These are phyloP conservation scores for Aradophagus sp. DNA, from an alignment of 1,140 invertebrate genomes.

Conservation along the genomic window DNA sequence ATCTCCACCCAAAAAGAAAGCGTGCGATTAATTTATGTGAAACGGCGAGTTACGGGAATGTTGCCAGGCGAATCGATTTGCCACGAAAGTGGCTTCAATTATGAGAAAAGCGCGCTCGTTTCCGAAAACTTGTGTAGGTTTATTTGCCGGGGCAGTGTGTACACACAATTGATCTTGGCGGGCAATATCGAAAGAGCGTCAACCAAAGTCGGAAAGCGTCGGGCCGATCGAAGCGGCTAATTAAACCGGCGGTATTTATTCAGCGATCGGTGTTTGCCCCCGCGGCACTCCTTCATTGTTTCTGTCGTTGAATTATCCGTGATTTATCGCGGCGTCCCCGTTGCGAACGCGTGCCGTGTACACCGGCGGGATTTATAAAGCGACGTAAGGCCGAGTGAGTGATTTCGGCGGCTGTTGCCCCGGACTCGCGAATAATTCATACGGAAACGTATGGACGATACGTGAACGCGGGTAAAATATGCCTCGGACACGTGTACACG, in stretches of 20 bases:
- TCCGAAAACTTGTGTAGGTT: too few relatives aligned
- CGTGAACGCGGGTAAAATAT: constrained; percentile 58
- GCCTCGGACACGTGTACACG: constrained; percentile 46
- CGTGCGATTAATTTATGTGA: too few relatives aligned
- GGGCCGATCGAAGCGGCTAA: constrained; percentile 6
- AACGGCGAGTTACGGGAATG: too few relatives aligned
- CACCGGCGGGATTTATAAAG: constrained; percentile 61
- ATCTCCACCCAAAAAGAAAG: too few relatives aligned
- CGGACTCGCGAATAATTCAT: constrained; percentile 66
- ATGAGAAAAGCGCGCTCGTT: too few relatives aligned
- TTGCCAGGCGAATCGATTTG: too few relatives aligned
- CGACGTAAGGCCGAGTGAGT: constrained; percentile 58
- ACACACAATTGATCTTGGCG: constrained; percentile 13
- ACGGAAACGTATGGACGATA: constrained; percentile 60
- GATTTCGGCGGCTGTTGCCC: constrained; percentile 65
- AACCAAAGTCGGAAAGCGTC: constrained; percentile 2
- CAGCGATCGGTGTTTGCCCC: constrained; percentile 35
- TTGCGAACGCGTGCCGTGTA: constrained; percentile 53
- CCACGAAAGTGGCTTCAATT: too few relatives aligned
- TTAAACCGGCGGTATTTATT: constrained; percentile 36
- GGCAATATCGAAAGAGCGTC: constrained; percentile 14
- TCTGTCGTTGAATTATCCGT: constrained; percentile 46
- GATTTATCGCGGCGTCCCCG: constrained; percentile 50
- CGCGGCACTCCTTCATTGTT: constrained; percentile 48
- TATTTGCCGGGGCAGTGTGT: constrained; percentile 11